These are phyloP conservation scores for Hydrocynus forskahlii DNA, from an alignment of 2,797 vertebrate species.

Conservation along the genomic window DNA sequence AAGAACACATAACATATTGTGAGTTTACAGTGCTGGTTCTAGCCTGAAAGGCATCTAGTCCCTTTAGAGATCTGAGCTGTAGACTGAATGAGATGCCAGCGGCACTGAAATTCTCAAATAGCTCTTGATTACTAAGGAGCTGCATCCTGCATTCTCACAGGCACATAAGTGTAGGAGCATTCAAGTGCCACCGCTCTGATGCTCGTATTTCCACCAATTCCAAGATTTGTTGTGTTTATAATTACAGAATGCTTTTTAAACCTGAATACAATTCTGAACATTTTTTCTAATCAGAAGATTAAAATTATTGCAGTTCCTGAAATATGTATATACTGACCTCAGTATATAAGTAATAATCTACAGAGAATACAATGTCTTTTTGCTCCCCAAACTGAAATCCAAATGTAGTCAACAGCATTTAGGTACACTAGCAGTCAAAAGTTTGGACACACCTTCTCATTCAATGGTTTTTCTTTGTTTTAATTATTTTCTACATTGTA, in stretches of 20 bases:
- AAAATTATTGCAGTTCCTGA: too few species aligned
- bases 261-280: too few species aligned
- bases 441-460: too few species aligned
- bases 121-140: constrained; percentile 3
- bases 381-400: too few species aligned
- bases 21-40: neutral
- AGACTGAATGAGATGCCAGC: neutral
- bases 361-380: too few species aligned
- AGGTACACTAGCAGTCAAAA: too few species aligned
- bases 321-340: too few species aligned
- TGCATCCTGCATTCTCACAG: neutral
- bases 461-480: too few species aligned
- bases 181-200: neutral
- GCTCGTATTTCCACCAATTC: neutral
- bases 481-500: too few species aligned
- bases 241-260: too few species aligned
- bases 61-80: neutral
- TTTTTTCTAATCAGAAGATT: too few species aligned
- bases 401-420: neutral
- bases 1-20: neutral
- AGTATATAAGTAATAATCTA: too few species aligned
- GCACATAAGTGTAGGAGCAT: neutral
- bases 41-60: neutral
- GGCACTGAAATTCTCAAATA: neutral
- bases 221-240: neutral